Conservation (phyloP, 2,797 vertebrate species). For the Odontamblyopus lacepedii region DNA sequence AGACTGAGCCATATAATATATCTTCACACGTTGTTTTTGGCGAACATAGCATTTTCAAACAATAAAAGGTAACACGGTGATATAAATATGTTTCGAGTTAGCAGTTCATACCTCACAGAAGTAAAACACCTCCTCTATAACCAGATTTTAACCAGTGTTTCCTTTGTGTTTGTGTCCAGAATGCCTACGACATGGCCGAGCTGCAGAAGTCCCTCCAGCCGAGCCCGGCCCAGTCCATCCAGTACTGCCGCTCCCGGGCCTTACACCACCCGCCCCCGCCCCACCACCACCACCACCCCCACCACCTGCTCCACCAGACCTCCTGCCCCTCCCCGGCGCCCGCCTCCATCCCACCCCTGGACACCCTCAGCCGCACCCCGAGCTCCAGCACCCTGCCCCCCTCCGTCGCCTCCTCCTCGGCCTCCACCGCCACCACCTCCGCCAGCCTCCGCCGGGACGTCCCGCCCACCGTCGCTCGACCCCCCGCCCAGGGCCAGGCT, state of each 20-base stretch:
- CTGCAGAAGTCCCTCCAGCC: slow-evolving; percentile 87
- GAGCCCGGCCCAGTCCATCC: slow-evolving; percentile 81
- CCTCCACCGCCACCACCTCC: slow-evolving; percentile 58
- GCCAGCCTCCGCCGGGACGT: slow-evolving; percentile 60
- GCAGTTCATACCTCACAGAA: too few species aligned
- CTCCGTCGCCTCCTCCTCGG: slow-evolving; percentile 35
- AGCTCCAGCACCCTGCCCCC: slow-evolving; percentile 56
- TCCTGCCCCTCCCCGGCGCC: slow-evolving; percentile 21
- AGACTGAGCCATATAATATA: too few species aligned
- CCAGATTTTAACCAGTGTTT: background rate
- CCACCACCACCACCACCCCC: slow-evolving; percentile 57
- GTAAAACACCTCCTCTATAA: too few species aligned
- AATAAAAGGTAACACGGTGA: too few species aligned
- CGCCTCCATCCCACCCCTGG: slow-evolving; percentile 36
- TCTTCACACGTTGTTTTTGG: too few species aligned
- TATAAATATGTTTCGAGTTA: too few species aligned
- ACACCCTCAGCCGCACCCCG: slow-evolving; percentile 61
- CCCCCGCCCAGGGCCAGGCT: slow-evolving; percentile 72
- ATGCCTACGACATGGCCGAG: slow-evolving; percentile 88
- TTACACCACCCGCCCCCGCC: slow-evolving; percentile 59
- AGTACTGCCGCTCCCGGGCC: slow-evolving; percentile 72
- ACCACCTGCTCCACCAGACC: slow-evolving; percentile 61
- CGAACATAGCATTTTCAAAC: too few species aligned
- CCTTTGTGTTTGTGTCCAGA: slow-evolving; percentile 64
- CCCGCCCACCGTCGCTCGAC: slow-evolving; percentile 58